Conservation (phyloP, 1,140 invertebrate genomes). For the Proales similis region DNA sequence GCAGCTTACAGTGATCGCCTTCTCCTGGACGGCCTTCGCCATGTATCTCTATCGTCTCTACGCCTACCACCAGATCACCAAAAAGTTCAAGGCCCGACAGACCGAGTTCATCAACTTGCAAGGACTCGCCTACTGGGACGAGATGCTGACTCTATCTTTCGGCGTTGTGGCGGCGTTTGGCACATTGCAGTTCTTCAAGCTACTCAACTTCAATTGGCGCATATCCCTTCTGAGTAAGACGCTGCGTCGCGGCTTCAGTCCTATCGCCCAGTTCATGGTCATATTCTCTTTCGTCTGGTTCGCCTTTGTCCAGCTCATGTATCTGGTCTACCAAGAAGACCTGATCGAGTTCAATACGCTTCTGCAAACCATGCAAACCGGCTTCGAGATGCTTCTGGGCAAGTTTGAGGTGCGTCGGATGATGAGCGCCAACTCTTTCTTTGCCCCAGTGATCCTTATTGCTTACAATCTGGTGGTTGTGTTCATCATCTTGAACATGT, state of each 20-base stretch:
- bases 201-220: constrained; percentile 55
- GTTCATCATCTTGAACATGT: not conserved
- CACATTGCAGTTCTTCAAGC: constrained; percentile 56
- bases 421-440: not conserved
- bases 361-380: not conserved
- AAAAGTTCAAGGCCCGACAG: constrained; percentile 51
- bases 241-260: not conserved
- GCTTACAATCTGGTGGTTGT: constrained; percentile 16
- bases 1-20: constrained; percentile 42
- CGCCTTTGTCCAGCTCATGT: constrained; percentile 2
- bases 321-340: constrained; percentile 3
- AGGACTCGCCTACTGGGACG: constrained; percentile 54
- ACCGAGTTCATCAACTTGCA: constrained; percentile 56
- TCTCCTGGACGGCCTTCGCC: constrained; percentile 44
- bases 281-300: constrained; percentile 18
- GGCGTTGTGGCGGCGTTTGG: constrained; percentile 56
- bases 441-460: constrained; percentile 1
- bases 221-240: constrained; percentile 46
- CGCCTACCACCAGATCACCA: constrained; percentile 46
- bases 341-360: not conserved
- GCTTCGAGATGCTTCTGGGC: constrained; percentile 20
- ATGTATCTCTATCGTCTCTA: constrained; percentile 52
- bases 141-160: constrained; percentile 54
- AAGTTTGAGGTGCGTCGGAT: not conserved
- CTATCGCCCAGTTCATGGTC: not conserved